Percentiles rank a stretch among this genome's conserved stretches.
These are phyloP conservation scores for Apodemus agrarius DNA, from an alignment of 2,797 vertebrate genomes.

Conservation along the genomic window DNA sequence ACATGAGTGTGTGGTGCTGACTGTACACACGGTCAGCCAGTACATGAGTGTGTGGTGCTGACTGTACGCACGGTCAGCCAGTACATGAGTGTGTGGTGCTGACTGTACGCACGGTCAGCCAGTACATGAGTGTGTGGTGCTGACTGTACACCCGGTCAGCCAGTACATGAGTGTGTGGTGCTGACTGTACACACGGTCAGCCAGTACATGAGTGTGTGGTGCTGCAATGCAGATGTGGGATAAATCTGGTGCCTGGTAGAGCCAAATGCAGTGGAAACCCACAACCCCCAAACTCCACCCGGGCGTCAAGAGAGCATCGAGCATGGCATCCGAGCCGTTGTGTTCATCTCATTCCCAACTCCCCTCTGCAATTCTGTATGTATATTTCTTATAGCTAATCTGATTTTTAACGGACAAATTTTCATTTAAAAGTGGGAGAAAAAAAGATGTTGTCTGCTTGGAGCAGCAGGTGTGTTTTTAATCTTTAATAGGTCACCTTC, in stretches of 20 bases:
- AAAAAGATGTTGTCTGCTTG: constrained; percentile 86
- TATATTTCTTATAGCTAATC: constrained; percentile 85
- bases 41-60: too few species aligned
- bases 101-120: too few species aligned
- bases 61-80: too few species aligned
- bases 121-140: too few species aligned
- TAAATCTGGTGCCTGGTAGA: constrained; percentile 59
- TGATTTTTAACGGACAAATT: constrained; percentile 86
- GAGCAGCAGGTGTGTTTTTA: constrained; percentile 91
- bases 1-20: too few species aligned
- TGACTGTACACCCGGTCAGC: too few species aligned
- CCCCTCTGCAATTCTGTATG: constrained; percentile 84
- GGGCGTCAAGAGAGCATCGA: constrained; percentile 71
- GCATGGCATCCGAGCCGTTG: constrained; percentile 74
- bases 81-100: too few species aligned
- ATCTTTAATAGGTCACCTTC: constrained; percentile 93
- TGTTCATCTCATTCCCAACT: constrained; percentile 82
- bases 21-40: too few species aligned
- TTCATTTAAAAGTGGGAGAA: constrained; percentile 85
- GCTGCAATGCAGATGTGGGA: constrained; percentile 45
- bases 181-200: too few species aligned
- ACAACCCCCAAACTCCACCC: constrained; percentile 64
- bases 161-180: too few species aligned
- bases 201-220: too few species aligned
- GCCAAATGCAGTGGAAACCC: neutral